Base-by-base conservation (phyloP, 37 sponge, comb jelly and placozoan genomes). In the Ianthella basta region DNA sequence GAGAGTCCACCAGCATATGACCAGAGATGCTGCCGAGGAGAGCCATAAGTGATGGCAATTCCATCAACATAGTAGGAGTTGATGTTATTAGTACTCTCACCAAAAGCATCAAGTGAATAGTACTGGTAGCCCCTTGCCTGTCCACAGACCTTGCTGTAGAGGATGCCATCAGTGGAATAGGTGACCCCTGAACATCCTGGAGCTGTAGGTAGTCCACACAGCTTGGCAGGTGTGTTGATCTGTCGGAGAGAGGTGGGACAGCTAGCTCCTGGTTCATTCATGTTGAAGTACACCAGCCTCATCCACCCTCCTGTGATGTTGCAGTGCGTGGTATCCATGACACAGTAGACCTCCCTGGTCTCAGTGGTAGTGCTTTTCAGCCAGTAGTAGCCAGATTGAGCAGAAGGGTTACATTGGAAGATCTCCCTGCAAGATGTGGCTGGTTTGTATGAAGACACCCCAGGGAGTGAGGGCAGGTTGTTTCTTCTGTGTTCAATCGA, bases 81-180 rank as follows among this genome's bases (percentile, higher is more conserved):
- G 53, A 75, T 75, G 54, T 41, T 50, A 75, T 75, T 24, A 1
- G 25, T 5, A 69, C 70, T 16, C 2, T 32, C 5, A 6, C 37
- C 36, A 75, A 75, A 75, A 75, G 24, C 78, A 75, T 75, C 78
- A 20, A 24, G 1, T 10, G 54, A 53, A 18, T 32, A 32, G 33
- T 75, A 36, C 25, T 75, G 78, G 25, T 75, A 75, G 16, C 78
- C 78, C 16, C 37, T 44, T 36, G 78, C 78, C 37, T 75, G 78
- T 75, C 78, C 78, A 41, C 78, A 75, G 23, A 75, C 78, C 24
- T 50, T 40, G 21, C 38, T 75, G 78, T 75, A 75, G 24, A 30
- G 60, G 38, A 40, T 63, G 23, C 78, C 78, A 75, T 44, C 16
- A 25, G 78, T 75, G 0, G 21, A 1, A 53, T 14, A 75, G 24